Evolutionary conservation across 2,888 invertebrate genomes (phyloP), one percentile per base, ranked within the genome.

Genomic region (Drosophila mayaguana): DNA sequence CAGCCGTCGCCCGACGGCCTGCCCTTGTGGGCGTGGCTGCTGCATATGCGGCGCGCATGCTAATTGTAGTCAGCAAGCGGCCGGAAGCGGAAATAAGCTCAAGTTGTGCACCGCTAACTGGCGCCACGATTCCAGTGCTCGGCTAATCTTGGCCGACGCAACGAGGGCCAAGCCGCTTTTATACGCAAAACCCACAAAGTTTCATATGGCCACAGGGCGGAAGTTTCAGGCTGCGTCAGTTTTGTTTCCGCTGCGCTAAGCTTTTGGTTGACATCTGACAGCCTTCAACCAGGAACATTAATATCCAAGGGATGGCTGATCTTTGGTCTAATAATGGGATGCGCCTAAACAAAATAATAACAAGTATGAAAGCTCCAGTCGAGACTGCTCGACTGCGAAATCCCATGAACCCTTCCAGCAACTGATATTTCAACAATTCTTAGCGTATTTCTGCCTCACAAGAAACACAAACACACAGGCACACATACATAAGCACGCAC

Each of bases 1-100:
- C 28, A 50, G 20, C 55, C 25, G 36, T 20, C 28, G 7, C 46
- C 32, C 8, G 38, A 3, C 28, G 28, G 7, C 28, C 6, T 59
- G 63, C 55, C 34, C n/a, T 28, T 40, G 22, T 57, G 73, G 78
- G 70, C 73, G 66, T 67, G 63, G 65, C 57, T 4, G n/a, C 34
- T 48, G 42, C 53, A 42, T 65, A 45, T 50, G 43, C 64, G 25
- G 74, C 46, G 66, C 57, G 69, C 54, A 72, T 63, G 81, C 80
- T 80, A 89, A 88, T 85, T 86, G 81, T 80, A 70, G 78, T 74
- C 75, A 73, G 80, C 79, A 64, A 78, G 74, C 72, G 43, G 50
- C 75, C 83, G 89, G 89, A 85, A 88, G 67, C 81, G 89, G 89
- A 88, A 88, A 82, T 82, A 81, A 70, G 80, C 78, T 77, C 64